A percentile compares a stretch with the other conserved stretches of the same genome.
phyloP scores from a whole-genome alignment of 2,113 vertebrate species.

The Paramormyrops kingsleyae region DNA sequence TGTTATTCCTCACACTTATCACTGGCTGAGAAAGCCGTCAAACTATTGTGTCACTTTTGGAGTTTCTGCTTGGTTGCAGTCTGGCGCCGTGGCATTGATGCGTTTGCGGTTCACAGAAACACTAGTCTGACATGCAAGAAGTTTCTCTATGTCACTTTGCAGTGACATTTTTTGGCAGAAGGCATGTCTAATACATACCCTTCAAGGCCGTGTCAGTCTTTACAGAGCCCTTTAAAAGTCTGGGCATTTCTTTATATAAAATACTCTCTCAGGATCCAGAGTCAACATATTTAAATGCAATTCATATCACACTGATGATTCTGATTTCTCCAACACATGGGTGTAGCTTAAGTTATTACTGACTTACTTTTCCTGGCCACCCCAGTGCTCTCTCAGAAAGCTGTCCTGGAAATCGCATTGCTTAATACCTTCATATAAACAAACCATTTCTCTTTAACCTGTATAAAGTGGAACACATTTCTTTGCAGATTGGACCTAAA shows the following conservation, averaged over 20 bases:
- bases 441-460: neutral
- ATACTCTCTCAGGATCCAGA: neutral
- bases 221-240: constrained; percentile 37
- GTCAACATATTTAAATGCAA: constrained; percentile 51
- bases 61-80: constrained; percentile 17
- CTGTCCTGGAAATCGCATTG: neutral
- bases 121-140: constrained; percentile 14
- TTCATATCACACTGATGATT: constrained; percentile 59
- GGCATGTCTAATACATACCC: constrained; percentile 37
- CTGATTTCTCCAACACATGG: constrained; percentile 50
- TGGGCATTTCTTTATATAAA: neutral
- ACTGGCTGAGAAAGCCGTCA: constrained; percentile 45
- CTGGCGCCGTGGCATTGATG: constrained; percentile 32
- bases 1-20: constrained; percentile 38
- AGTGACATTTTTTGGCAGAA: constrained; percentile 20
- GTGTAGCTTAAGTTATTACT: constrained; percentile 51
- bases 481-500: neutral
- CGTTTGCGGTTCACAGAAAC: constrained; percentile 15
- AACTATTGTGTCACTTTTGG: constrained; percentile 29
- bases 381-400: neutral
- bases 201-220: constrained; percentile 22
- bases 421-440: neutral
- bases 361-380: constrained; percentile 41
- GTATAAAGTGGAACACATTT: neutral
- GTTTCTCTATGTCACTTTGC: constrained; percentile 4